Base-by-base conservation (phyloP, 2,113 vertebrate genomes). In the Speoplatyrhinus poulsoni region DNA sequence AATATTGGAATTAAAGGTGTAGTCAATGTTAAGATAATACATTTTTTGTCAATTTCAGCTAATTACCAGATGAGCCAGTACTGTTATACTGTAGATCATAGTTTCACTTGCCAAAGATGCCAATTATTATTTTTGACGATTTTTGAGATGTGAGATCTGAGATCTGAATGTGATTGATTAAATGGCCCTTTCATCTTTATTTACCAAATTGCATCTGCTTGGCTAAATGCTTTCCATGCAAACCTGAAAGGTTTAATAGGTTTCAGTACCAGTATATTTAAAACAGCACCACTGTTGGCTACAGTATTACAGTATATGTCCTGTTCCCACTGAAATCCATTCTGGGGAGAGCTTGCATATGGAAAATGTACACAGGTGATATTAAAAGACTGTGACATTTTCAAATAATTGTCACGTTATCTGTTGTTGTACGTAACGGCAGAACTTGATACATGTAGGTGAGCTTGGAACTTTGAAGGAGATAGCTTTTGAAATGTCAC, bases 401-500 rank as follows among this genome's bases (percentile, higher is more conserved):
- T 81, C 83, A 88, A 84, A 81, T 86, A 88, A 89, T 87, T 86
- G 82, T 80, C 77, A 81, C 73, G 80, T 82, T 80, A 84, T 87
- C 88, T 89, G 67, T 80, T 54, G 60, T 62, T 7, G 64, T 84
- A 73, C 9, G 64, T 84, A 73, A 88, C 82, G 84, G 63, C 80
- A 79, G 12, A 12, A 56, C 69, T 81, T 88, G 85, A 83, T 88
- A 26, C 26, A 26, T 26, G 26, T 2, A 66, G 66, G 77, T 85
- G 89, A 89, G 89, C 85, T 90, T 76, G 33, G 82, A 87, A 89
- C 85, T 90, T 80, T 84, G 78, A 80, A 78, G 50, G 70, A 85
- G 84, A 88, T 87, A 76, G 73, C 80, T 89, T 90, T 89, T 82
- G 78, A 93, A 93, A 93, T 92, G 90, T 91, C 88, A 91, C 53